Base-by-base conservation (phyloP, 1,140 invertebrate species). In the Caenorhabditis inopinata region DNA sequence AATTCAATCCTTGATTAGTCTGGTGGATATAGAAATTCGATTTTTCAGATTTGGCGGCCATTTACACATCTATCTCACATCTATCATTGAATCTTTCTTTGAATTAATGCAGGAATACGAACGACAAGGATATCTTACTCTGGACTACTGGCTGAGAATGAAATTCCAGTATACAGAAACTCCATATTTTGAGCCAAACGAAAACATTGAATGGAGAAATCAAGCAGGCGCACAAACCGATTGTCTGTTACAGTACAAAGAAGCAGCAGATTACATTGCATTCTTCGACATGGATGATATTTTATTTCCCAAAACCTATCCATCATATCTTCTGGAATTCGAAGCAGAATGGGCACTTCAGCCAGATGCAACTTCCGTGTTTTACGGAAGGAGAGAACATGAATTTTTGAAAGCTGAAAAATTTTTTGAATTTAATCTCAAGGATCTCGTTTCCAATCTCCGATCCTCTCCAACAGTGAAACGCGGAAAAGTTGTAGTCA, bases 231-330 rank as follows among this genome's bases (percentile, higher is more conserved):
- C 58, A 21, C 32, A 68, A 21, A 68, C 58, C n/a, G 58, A 68
- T 68, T 68, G 58, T 68, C 58, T 68, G 7, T n/a, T 68, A n/a
- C 58, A 68, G 23, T 68, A 68, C 58, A 68, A 68, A 21, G 75
- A 68, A 68, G 58, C 58, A 42, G 58, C 58, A 11, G 58, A 68
- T 21, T 68, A 68, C n/a, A 68, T 68, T 38, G 58, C 58, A 68
- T 68, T 68, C 12, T 68, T 68, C 1, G 58, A 68, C 42, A 68
- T 68, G 58, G 58, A 68, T 38, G 58, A 68, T 21, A 68, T 68
- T 21, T 12, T 68, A 21, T 68, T 68, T 12, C 58, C 58, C 0
- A 68, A 68, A 68, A 29, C 35, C n/a, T 68, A 38, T 21, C 58
- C 58, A 21, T 38, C 58, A 1, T 68, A 68, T 68, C 23, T 68